phyloP scores from a whole-genome alignment of 2,888 invertebrate species.

The Amphipyra tragopoginis region DNA sequence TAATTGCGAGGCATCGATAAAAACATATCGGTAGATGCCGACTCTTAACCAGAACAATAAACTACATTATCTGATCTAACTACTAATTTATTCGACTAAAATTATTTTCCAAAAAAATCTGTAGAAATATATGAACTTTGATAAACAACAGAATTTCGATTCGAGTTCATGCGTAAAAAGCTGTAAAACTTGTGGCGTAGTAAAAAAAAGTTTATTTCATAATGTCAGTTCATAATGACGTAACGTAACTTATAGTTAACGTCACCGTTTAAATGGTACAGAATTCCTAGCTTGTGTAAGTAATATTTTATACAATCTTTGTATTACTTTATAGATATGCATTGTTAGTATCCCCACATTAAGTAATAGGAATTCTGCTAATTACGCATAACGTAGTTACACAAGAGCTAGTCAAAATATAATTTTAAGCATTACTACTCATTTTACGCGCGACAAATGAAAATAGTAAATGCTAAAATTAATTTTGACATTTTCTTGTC shows the following conservation, averaged over 20 bases:
- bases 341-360: conserved; percentile 54
- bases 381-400: conserved; percentile 19
- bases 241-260: conserved; percentile 1
- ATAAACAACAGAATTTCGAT: conserved; percentile 56
- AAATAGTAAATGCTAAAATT: conserved; percentile 29
- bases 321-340: conserved; percentile 65
- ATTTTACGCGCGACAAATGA: conserved; percentile 41
- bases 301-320: conserved; percentile 62
- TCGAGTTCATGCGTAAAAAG: conserved; percentile 58
- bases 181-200: conserved; percentile 34
- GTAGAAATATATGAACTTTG: conserved; percentile 52
- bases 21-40: conserved; percentile 70
- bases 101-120: conserved; percentile 28
- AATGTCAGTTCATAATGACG: conserved; percentile 42
- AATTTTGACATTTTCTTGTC: conserved; percentile 32
- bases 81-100: conserved; percentile 47
- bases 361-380: conserved; percentile 57
- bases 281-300: conserved; percentile 57
- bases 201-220: conserved; percentile 36
- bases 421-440: conserved; percentile 32
- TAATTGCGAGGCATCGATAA: conserved; percentile 64
- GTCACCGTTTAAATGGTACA: conserved; percentile 27
- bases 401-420: conserved; percentile 32
- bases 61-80: conserved; percentile 41
- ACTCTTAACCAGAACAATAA: conserved; percentile 40